Evolutionary conservation across 2,888 invertebrate genomes (phyloP).

Genomic region (Limnephilus auricula): DNA sequence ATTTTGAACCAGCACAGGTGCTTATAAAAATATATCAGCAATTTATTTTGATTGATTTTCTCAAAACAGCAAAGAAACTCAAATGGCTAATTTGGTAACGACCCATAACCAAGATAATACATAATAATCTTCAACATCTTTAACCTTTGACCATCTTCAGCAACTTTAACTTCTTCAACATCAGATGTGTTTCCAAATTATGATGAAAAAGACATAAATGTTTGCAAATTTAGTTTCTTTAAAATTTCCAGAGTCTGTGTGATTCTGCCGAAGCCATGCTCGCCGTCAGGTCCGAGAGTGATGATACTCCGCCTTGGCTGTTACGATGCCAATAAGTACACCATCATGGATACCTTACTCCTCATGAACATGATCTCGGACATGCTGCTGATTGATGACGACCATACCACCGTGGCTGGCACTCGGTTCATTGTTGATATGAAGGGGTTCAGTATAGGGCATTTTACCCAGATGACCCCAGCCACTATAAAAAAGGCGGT

Average conservation of each 20-base stretch:
- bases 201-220: too few species aligned
- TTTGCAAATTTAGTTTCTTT: too few species aligned
- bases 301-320: constrained; percentile 76
- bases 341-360: constrained; percentile 70
- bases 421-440: constrained; percentile 75
- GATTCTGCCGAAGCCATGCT: constrained; percentile 70
- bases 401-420: constrained; percentile 74
- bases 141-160: too few species aligned
- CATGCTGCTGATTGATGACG: constrained; percentile 77
- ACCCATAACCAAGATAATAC: too few species aligned
- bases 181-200: too few species aligned
- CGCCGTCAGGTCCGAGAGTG: constrained; percentile 73
- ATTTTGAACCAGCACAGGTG: too few species aligned
- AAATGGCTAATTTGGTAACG: too few species aligned
- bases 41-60: too few species aligned
- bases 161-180: too few species aligned
- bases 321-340: constrained; percentile 73
- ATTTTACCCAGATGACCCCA: constrained; percentile 77
- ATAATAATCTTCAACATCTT: too few species aligned
- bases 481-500: constrained; percentile 76
- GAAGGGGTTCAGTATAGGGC: constrained; percentile 73
- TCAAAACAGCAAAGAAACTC: too few species aligned
- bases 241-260: not conserved
- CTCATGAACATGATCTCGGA: constrained; percentile 70
- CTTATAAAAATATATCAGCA: too few species aligned